Evolutionary conservation across 1,140 invertebrate genomes (phyloP).

Genomic region (Orchestia grillus): DNA sequence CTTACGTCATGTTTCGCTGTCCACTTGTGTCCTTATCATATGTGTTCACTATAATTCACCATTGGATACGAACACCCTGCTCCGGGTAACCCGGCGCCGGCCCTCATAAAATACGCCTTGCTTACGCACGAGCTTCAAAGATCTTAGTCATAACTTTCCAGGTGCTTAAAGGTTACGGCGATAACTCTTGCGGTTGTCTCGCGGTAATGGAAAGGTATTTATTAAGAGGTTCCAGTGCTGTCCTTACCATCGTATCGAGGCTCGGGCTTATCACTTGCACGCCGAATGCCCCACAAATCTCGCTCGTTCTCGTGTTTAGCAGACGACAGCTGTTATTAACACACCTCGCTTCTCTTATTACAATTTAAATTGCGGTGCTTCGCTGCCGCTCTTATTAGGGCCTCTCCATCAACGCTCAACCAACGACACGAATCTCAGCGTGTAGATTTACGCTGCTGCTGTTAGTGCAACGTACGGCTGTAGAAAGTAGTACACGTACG

Average conservation of each 20-base stretch:
- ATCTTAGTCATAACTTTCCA: conserved; percentile 17
- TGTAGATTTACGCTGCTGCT: not conserved
- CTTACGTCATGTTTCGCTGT: conserved; percentile 46
- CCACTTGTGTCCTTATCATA: conserved; percentile 40
- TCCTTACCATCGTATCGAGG: conserved; percentile 15
- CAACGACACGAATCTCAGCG: not conserved
- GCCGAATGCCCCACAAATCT: not conserved
- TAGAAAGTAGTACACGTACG: not conserved
- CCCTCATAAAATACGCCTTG: conserved; percentile 26
- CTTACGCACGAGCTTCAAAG: conserved; percentile 41
- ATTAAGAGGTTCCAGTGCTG: conserved; percentile 3
- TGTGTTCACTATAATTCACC: conserved; percentile 25
- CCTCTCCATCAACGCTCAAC: conserved; percentile 2
- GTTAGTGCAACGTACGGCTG: not conserved
- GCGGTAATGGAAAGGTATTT: conserved; percentile 33
- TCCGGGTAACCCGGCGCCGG: not conserved
- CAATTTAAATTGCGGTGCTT: conserved; percentile 17
- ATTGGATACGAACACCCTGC: conserved; percentile 23
- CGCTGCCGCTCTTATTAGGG: not conserved
- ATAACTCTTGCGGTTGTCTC: conserved; percentile 33
- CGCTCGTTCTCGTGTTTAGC: conserved; percentile 21
- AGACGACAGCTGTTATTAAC: conserved; percentile 23
- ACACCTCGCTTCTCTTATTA: conserved; percentile 43
- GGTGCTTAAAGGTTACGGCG: conserved; percentile 42
- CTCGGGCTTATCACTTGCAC: conserved; percentile 18